Base-by-base conservation (phyloP, 1,140 invertebrate species). In the Leguminivora glycinivorella region DNA sequence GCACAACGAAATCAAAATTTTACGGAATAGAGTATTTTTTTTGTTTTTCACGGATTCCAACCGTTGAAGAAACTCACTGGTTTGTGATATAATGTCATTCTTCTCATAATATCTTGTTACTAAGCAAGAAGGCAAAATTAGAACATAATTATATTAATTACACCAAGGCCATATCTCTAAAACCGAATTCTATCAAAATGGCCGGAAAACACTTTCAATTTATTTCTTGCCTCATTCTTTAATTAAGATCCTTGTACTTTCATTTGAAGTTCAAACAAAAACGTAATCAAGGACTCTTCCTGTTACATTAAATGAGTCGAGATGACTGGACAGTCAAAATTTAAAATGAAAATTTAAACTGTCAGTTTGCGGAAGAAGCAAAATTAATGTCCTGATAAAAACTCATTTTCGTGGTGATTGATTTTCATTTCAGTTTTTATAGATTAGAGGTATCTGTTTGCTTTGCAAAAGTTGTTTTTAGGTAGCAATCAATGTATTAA, bases 211-310 rank as follows among this genome's bases (percentile, higher is more conserved):
- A 72, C 72, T 75, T 80, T 78, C 74, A 83, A 81, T 83, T 81
- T 79, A 73, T 60, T 72, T 81, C 72, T 81, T 78, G 77, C 76
- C 68, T 72, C 72, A 63, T 74, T 52, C 68, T 71, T 68, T 67
- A 75, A 78, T 71, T 71, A 72, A 75, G 40, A 71, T 70, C 73
- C 77, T 81, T 79, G 77, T 75, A 78, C 80, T 79, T 52, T 73
- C 69, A 34, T 72, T 70, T 70, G 66, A 77, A 81, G 72, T 80
- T 78, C 71, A 80, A 83, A 80, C 77, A 84, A 84, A 83, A 78
- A 87, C 81, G 79, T 83, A 84, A 88, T 84, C 85, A 84, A 80
- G 75, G 73, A 74, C 70, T 72, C 74, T 78, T 81, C 75, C 78
- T 79, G 72, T 69, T 75, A 78, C 77, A 78, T 81, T 78, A 83